Evolutionary conservation across 2,113 vertebrate species (phyloP), one percentile per base, ranked within the genome.

Genomic region (Alosa alosa): DNA sequence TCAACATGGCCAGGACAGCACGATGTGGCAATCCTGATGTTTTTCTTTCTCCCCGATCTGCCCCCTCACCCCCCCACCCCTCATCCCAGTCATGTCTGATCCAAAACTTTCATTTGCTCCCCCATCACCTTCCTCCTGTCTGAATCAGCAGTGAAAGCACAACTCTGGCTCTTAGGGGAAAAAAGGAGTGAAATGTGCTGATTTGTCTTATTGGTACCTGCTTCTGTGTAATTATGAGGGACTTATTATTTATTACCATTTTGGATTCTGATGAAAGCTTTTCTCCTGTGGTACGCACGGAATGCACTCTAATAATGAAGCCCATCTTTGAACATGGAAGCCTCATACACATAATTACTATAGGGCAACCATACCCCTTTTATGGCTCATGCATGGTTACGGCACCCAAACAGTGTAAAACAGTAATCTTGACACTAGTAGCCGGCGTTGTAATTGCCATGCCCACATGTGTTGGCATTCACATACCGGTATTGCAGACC

Each of bases 381-480:
- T 44, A 57, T 82, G 81, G 83, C 82, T 90, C 85, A 91, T 90
- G 87, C 92, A 89, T 94, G 91, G 94, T 92, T 93, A 95, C 94
- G 81, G 81, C 81, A 90, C 18, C 91, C 93, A 91, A 94, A 95
- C 93, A 94, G n/a, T 89, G 78, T 88, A 88, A 95, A 94, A 95
- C 92, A 94, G 90, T 92, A 87, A 92, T 93, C 93, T 91, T 3
- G 92, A 91, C 82, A 87, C 52, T 39, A 72, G 75, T 89, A 82
- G 86, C 85, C 85, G 13, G 57, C 11, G 46, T 15, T 64, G 84
- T 92, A 91, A 93, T 92, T 90, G 92, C 84, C 87, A 81, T 82
- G 85, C 47, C 82, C 55, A 84, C 60, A 60, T 52, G 31, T 55
- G 83, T 88, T 81, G 84, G 45, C 20, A 82, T 88, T 68, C 82